These are phyloP conservation scores for Amblyteles armatorius DNA, from an alignment of 2,888 invertebrate species.

Conservation along the genomic window DNA sequence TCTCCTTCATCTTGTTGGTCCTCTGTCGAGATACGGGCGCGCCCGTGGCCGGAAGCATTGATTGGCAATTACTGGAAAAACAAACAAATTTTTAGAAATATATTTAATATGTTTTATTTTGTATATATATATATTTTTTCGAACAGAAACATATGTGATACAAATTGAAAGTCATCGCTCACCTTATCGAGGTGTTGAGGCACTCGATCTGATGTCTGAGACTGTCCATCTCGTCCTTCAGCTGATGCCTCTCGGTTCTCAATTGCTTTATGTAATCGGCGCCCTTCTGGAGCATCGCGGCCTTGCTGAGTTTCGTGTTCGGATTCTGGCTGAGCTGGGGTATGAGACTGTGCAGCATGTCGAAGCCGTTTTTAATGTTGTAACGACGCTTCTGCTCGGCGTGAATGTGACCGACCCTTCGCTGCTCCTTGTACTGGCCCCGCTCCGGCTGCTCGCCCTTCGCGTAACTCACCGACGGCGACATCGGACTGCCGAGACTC, in stretches of 20 bases:
- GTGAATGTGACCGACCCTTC: conserved; percentile 95
- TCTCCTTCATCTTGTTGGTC: conserved; percentile 95
- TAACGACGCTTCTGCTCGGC: conserved; percentile 98
- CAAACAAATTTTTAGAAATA: conserved; percentile 39
- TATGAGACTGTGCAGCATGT: conserved; percentile 95
- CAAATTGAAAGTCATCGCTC: conserved; percentile 67
- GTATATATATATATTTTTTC: too few relatives aligned
- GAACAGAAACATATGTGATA: too few relatives aligned
- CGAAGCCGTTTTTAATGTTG: conserved; percentile 98
- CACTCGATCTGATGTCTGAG: conserved; percentile 95
- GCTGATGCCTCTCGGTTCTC: conserved; percentile 92
- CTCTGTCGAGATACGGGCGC: conserved; percentile 96
- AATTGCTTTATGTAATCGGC: conserved; percentile 97
- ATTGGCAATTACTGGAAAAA: conserved; percentile 93
- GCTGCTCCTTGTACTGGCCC: conserved; percentile 87
- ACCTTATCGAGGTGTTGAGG: conserved; percentile 96
- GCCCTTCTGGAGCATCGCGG: conserved; percentile 98
- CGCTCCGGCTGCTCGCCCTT: conserved; percentile 85
- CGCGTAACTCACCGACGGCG: conserved; percentile 86
- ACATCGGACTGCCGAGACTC: conserved; percentile 87
- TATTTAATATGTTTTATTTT: background rate
- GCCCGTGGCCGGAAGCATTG: conserved; percentile 97
- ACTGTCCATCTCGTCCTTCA: conserved; percentile 96
- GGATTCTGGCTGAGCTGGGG: conserved; percentile 96
- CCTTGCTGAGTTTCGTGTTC: conserved; percentile 97